Evolutionary conservation across 2,113 vertebrate species (phyloP).

Genomic region (Actinemys pallida): DNA sequence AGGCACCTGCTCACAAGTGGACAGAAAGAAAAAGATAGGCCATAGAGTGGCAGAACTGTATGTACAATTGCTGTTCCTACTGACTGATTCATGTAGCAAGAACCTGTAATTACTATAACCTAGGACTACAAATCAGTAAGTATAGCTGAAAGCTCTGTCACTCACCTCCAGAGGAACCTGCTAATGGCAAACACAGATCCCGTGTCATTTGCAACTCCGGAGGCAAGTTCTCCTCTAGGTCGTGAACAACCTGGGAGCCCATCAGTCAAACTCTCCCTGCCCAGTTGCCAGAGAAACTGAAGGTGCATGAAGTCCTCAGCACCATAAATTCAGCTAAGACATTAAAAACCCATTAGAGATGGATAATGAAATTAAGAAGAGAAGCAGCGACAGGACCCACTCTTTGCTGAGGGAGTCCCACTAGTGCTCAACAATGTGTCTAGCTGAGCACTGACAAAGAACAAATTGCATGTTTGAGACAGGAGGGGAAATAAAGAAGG

Average conservation of each 20-base stretch:
- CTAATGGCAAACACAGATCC: background rate
- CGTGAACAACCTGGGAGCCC: accelerated
- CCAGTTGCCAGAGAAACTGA: slow-evolving; percentile 29
- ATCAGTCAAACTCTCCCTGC: background rate
- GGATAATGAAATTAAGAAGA: slow-evolving; percentile 71
- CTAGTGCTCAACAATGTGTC: slow-evolving; percentile 33
- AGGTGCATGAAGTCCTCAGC: background rate
- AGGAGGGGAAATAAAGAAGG: slow-evolving; percentile 62
- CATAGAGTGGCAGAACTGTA: background rate
- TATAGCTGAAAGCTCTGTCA: background rate
- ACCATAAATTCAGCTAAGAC: slow-evolving; percentile 45
- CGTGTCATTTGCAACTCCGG: background rate
- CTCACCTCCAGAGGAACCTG: background rate
- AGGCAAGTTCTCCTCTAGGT: background rate
- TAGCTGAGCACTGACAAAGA: slow-evolving; percentile 45
- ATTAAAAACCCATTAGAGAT: slow-evolving; percentile 65
- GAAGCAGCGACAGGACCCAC: slow-evolving; percentile 22
- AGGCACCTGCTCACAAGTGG: background rate
- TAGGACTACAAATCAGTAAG: background rate
- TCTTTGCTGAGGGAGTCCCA: background rate
- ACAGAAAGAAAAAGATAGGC: background rate
- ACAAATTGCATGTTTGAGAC: slow-evolving; percentile 49
- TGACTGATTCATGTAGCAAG: background rate
- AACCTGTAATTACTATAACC: background rate
- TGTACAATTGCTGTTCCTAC: background rate